A percentile compares a stretch with the other conserved stretches of the same genome.
These are phyloP conservation scores for Ceratothoa steindachneri DNA, from an alignment of 2,888 invertebrate species.

Conservation along the genomic window DNA sequence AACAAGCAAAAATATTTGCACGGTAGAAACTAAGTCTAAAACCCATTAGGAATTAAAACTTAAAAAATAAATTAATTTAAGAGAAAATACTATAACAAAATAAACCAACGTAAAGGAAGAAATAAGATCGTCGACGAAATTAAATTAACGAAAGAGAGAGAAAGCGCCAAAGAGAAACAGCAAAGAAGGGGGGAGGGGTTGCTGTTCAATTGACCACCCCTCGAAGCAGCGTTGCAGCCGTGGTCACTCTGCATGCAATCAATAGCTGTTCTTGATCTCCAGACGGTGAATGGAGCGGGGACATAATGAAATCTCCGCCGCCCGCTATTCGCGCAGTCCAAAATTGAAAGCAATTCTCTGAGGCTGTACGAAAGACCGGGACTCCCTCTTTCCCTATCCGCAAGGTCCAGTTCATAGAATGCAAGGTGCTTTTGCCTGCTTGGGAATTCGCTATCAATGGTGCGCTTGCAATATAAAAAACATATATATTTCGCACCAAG, in stretches of 20 bases:
- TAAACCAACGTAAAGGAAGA: no score
- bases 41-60: no score
- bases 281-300: neutral
- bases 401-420: neutral
- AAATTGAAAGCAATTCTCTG: neutral
- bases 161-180: neutral
- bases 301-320: neutral
- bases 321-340: no score
- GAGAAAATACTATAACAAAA: no score
- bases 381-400: no score
- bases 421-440: neutral
- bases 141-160: slow-evolving; percentile 7
- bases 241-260: neutral
- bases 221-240: neutral
- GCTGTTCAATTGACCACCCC: neutral
- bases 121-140: no score
- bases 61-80: no score
- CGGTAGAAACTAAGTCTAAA: no score
- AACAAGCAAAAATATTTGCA: no score
- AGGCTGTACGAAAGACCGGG: neutral
- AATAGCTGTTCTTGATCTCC: neutral
- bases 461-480: neutral
- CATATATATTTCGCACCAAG: neutral
- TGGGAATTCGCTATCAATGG: neutral
- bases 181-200: neutral